A percentile compares a stretch with the other conserved stretches of the same genome.
phyloP scores from a whole-genome alignment of 2,888 invertebrate genomes.

The Diplazon laetatorius region DNA sequence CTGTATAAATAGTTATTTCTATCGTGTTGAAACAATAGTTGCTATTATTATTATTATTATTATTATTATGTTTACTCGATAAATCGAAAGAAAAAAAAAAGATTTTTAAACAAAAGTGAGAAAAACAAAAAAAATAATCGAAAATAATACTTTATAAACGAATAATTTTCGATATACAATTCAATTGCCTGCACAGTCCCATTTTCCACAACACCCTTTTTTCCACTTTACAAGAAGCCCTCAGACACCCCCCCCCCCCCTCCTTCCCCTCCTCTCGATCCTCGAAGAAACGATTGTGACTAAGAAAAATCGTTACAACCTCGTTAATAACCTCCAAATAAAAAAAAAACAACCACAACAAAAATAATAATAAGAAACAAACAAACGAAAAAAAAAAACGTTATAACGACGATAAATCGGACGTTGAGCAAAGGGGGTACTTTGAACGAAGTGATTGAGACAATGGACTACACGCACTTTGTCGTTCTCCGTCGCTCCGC shows the following conservation, averaged over 20 bases:
- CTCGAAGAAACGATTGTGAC: constrained; percentile 29
- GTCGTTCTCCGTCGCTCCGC: too few relatives aligned
- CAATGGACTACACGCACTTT: too few relatives aligned
- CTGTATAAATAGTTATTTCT: constrained; percentile 74
- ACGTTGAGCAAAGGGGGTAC: constrained; percentile 53
- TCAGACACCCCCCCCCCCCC: too few relatives aligned
- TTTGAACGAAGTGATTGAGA: too few relatives aligned
- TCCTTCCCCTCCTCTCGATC: too few relatives aligned
- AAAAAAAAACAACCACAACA: constrained; percentile 59
- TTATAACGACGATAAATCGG: constrained; percentile 63
- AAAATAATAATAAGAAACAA: constrained; percentile 17
- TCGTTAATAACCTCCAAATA: constrained; percentile 43
- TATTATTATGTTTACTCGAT: constrained; percentile 73
- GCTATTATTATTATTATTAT: too few relatives aligned
- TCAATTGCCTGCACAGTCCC: neutral
- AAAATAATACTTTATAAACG: constrained; percentile 65
- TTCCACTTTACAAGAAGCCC: constrained; percentile 15
- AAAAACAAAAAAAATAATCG: constrained; percentile 32
- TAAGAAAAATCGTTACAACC: constrained; percentile 46
- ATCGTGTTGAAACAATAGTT: constrained; percentile 72
- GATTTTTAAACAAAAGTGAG: too few relatives aligned
- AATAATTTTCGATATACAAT: constrained; percentile 12
- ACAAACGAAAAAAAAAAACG: constrained; percentile 51
- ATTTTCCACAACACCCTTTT: neutral
- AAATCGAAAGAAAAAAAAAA: constrained; percentile 57